Percentiles rank a stretch among this genome's conserved stretches.
Evolutionary conservation across 2,113 vertebrate genomes (phyloP).

Genomic region (Hemichromis elongatus): DNA sequence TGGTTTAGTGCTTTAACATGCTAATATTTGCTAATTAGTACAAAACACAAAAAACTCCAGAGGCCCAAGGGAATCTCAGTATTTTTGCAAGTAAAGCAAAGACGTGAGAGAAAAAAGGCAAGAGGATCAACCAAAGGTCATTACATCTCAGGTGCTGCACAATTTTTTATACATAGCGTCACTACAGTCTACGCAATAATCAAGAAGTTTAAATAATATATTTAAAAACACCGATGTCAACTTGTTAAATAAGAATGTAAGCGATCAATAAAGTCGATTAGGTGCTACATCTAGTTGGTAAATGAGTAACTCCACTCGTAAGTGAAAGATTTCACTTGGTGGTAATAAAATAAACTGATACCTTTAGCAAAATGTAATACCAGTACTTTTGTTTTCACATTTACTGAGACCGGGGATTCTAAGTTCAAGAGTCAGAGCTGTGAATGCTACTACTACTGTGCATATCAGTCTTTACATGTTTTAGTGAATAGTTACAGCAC

Average conservation of each 20-base stretch:
- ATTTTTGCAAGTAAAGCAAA: neutral
- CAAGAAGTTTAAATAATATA: neutral
- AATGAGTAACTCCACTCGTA: neutral
- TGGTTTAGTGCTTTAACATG: neutral
- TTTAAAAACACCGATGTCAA: neutral
- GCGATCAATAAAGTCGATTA: too few relatives aligned
- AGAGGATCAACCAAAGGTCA: neutral
- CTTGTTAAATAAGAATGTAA: too few relatives aligned
- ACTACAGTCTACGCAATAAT: neutral
- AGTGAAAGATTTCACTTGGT: neutral
- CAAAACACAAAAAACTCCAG: neutral
- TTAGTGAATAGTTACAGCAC: neutral
- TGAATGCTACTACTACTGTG: neutral
- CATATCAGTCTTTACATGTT: neutral
- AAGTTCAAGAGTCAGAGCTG: neutral
- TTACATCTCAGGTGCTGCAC: neutral
- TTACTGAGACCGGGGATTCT: neutral
- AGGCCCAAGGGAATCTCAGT: neutral
- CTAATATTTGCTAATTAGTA: neutral
- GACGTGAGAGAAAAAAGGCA: neutral
- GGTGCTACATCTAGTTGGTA: neutral
- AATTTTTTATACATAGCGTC: fast-evolving
- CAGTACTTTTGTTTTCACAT: neutral
- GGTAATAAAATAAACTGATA: fast-evolving
- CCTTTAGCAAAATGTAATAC: neutral